Evolutionary conservation across 2,797 vertebrate genomes (phyloP).

Genomic region (Rhadinocentrus ornatus): DNA sequence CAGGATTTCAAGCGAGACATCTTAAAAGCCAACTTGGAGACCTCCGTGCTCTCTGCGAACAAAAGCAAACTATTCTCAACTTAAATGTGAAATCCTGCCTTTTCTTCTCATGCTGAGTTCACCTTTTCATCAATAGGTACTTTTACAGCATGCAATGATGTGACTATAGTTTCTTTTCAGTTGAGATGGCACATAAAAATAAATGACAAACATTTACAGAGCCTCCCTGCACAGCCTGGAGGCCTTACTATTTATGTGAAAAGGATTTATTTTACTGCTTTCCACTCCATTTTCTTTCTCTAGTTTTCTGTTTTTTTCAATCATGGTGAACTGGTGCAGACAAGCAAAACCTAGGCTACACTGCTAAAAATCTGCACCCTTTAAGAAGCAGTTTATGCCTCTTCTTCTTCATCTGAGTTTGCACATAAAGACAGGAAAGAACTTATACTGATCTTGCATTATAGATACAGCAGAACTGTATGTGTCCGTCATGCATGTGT

Average conservation of each 20-base stretch:
- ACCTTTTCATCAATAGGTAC: constrained; percentile 58
- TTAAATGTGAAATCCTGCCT: constrained; percentile 51
- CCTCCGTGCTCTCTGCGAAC: constrained; percentile 34
- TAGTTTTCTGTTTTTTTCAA: constrained; percentile 8
- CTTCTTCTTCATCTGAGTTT: constrained; percentile 47
- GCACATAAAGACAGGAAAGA: background rate
- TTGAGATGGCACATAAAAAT: constrained; percentile 51
- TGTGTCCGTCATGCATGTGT: constrained; percentile 8
- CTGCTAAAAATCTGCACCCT: constrained; percentile 43
- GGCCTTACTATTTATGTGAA: constrained; percentile 40
- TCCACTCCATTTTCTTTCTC: constrained; percentile 30
- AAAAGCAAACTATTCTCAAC: constrained; percentile 54
- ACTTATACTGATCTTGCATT: constrained; percentile 54
- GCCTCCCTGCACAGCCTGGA: constrained; percentile 39
- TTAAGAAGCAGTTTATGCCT: constrained; percentile 34
- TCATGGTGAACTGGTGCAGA: constrained; percentile 14
- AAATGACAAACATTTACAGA: constrained; percentile 49
- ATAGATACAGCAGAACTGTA: constrained; percentile 24
- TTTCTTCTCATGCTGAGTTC: constrained; percentile 56
- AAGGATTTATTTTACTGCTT: constrained; percentile 38
- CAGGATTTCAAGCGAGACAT: constrained; percentile 56
- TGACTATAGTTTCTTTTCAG: constrained; percentile 53
- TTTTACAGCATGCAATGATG: constrained; percentile 25
- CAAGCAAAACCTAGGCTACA: constrained; percentile 43
- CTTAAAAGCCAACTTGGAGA: constrained; percentile 69